Evolutionary conservation across 2,888 invertebrate species (phyloP).

Genomic region (Metopia argyrocephala): DNA sequence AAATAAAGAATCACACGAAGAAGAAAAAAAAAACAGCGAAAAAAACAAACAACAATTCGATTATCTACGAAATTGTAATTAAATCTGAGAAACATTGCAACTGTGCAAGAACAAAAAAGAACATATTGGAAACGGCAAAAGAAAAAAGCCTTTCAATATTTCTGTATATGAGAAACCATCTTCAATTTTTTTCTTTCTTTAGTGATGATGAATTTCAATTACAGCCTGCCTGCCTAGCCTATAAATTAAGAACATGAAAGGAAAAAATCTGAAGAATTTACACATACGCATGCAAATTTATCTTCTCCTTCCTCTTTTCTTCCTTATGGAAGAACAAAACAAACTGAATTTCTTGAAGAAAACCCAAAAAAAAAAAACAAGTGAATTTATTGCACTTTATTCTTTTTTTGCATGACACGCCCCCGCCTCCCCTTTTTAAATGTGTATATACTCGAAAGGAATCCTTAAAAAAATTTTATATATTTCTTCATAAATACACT

Average conservation of each 20-base stretch:
- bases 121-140: neutral
- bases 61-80: slow-evolving; percentile 77
- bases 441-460: too few species aligned
- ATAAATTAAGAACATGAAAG: neutral
- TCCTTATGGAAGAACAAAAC: too few species aligned
- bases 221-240: too few species aligned
- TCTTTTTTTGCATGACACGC: too few species aligned
- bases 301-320: neutral
- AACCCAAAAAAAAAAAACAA: too few species aligned
- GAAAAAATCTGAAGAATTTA: slow-evolving; percentile 40
- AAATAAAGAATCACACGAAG: slow-evolving; percentile 73
- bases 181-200: neutral
- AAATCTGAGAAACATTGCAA: slow-evolving; percentile 70
- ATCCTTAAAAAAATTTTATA: too few species aligned
- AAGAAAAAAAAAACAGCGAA: slow-evolving; percentile 57
- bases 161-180: neutral
- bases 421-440: too few species aligned
- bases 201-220: neutral
- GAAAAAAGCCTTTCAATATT: neutral
- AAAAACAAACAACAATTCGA: slow-evolving; percentile 72
- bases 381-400: too few species aligned
- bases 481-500: too few species aligned
- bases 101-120: slow-evolving; percentile 20
- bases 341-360: too few species aligned
- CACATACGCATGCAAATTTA: neutral